Evolutionary conservation across 2,797 vertebrate genomes (phyloP).

Genomic region (Acanthopagrus latus): DNA sequence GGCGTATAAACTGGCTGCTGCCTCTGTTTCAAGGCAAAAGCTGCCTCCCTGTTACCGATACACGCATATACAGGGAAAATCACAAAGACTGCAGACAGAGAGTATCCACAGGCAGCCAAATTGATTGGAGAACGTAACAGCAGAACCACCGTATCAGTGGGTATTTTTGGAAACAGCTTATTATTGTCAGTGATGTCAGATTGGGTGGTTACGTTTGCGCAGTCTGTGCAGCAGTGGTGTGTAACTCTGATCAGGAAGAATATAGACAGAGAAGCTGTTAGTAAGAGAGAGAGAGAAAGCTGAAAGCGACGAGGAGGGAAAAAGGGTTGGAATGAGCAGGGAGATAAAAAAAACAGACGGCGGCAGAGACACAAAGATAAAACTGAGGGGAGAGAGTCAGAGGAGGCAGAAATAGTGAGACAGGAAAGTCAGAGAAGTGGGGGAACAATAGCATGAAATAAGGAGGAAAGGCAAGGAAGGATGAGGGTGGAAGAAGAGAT

Average conservation of each 20-base stretch:
- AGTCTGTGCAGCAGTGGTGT: constrained; percentile 38
- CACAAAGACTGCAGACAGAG: constrained; percentile 11
- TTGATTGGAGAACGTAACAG: constrained; percentile 42
- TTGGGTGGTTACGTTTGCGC: constrained; percentile 49
- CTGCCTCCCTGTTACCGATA: constrained; percentile 27
- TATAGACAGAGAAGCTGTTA: constrained; percentile 48
- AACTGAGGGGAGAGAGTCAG: constrained; percentile 26
- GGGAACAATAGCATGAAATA: constrained; percentile 25
- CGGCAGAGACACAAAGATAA: constrained; percentile 44
- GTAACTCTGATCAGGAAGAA: constrained; percentile 59
- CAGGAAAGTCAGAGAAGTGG: constrained; percentile 26
- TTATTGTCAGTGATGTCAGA: constrained; percentile 70
- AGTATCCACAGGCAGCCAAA: constrained; percentile 13
- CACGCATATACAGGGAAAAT: constrained; percentile 2
- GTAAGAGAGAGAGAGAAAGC: neutral
- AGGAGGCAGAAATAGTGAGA: constrained; percentile 43
- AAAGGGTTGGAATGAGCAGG: constrained; percentile 36
- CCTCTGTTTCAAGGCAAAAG: constrained; percentile 9
- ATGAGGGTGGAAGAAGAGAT: constrained; percentile 38
- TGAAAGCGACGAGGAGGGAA: neutral
- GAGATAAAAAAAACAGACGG: constrained; percentile 37
- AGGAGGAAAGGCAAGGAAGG: constrained; percentile 18
- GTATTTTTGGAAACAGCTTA: constrained; percentile 72
- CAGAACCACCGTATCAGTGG: constrained; percentile 27
- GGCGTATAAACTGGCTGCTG: constrained; percentile 6